Evolutionary conservation across 1,140 invertebrate genomes (phyloP), one percentile per base, ranked within the genome.

Genomic region (Reticulitermes speratus): DNA sequence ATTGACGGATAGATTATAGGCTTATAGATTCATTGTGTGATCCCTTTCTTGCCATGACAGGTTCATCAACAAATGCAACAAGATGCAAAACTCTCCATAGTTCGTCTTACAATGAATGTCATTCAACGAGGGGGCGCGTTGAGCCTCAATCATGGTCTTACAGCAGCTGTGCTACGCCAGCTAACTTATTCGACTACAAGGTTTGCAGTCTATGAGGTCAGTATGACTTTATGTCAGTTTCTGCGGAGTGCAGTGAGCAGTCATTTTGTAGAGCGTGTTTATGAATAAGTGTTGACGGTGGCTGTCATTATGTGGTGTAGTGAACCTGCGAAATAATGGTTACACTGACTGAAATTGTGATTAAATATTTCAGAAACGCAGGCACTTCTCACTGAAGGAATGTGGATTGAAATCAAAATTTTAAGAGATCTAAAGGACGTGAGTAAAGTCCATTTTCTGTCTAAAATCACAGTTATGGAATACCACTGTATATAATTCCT

Each of bases 171-270:
- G 59, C 91, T 98, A 25, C 93, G 99, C 85, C 99, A 99, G 91
- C 90, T 98, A 38, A 99, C 99, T 25, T 99, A 99, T 91, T 99
- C 99, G 16, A 98, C 98, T 69, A 97, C 97, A 19, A 93, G 99
- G 89, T 99, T 99, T 94, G 99, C 96, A 59, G 96, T 98, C 89
- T 99, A 99, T 92, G 99, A 99, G 93, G 94, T 95, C 87, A 87
- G 85, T 87, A 44, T 59, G 38, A 38, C 38, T 38, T 38, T 59
- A 2, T 85, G 45, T 85, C 30, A 65, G 30, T 12, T 44, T 32
- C 81, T 38, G 2, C 8, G 9, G 14, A 3, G 30, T 32, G 0
- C n/a, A 32, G 45, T 45, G 83, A 23, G 30, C 30, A 82, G 21
- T 84, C 25, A 0, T 84, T 82, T 82, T 21, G 19, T 21, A 21